These are phyloP conservation scores for Gadopsis marmoratus DNA, from an alignment of 2,797 vertebrate genomes.

Conservation along the genomic window DNA sequence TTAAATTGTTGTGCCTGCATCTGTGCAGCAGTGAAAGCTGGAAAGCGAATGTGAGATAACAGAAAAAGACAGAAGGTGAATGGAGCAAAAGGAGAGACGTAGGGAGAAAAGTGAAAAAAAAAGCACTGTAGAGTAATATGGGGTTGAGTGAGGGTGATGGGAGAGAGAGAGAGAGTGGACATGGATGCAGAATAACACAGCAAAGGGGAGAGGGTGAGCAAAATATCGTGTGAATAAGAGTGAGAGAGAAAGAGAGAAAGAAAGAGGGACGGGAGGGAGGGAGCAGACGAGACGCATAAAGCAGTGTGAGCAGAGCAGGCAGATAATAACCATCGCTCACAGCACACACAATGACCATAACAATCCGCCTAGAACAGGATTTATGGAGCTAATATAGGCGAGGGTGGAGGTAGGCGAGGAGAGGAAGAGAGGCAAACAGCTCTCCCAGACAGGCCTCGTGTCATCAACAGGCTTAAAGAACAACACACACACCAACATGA, in stretches of 20 bases:
- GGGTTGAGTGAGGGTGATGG: constrained; percentile 12
- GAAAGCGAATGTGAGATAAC: constrained; percentile 31
- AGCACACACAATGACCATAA: constrained; percentile 87
- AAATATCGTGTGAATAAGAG: constrained; percentile 46
- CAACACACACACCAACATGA: constrained; percentile 11
- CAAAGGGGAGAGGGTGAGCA: constrained; percentile 29
- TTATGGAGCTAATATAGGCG: constrained; percentile 85
- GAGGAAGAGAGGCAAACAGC: constrained; percentile 53
- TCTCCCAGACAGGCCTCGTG: constrained; percentile 53
- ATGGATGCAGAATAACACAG: constrained; percentile 47
- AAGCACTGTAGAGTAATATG: constrained; percentile 48
- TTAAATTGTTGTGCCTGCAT: constrained; percentile 36
- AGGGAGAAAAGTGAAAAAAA: constrained; percentile 32
- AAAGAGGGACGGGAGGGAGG: constrained; percentile 31
- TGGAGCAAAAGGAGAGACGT: constrained; percentile 16
- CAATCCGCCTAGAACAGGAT: constrained; percentile 84
- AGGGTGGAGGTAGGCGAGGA: constrained; percentile 62
- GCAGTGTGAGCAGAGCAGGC: constrained; percentile 75
- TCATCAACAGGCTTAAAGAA: constrained; percentile 63
- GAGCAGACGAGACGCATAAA: constrained; percentile 82
- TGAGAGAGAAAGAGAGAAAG: constrained; percentile 37
- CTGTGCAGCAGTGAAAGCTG: constrained; percentile 11
- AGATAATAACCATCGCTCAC: constrained; percentile 88
- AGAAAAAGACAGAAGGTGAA: constrained; percentile 37
- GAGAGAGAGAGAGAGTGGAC: constrained; percentile 41